Conservation (phyloP, 1,140 invertebrate species). For the Diabrotica virgifera region DNA sequence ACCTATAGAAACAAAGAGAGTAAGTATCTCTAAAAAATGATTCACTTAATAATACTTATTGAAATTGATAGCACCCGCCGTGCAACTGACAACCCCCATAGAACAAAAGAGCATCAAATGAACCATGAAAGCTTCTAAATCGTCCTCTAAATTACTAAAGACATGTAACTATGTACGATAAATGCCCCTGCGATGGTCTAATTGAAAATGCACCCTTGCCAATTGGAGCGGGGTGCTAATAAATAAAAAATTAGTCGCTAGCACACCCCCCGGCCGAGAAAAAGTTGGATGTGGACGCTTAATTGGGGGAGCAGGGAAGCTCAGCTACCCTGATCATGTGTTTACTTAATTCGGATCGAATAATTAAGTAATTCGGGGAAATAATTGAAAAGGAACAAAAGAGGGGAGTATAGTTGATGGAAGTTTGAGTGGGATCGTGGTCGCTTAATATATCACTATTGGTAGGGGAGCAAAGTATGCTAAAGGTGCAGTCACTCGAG, state of each 20-base stretch:
- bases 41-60: too few relatives aligned
- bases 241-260: background rate
- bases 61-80: too few relatives aligned
- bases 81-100: background rate
- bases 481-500: too few relatives aligned
- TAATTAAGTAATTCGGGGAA: background rate
- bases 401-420: too few relatives aligned
- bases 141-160: slow-evolving; percentile 2
- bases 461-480: too few relatives aligned
- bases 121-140: background rate
- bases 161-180: background rate
- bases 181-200: background rate
- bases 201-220: slow-evolving; percentile 1
- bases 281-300: background rate
- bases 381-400: background rate
- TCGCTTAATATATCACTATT: too few relatives aligned
- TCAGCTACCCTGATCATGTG: background rate
- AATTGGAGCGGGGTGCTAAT: background rate
- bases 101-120: background rate
- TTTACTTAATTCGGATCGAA: background rate
- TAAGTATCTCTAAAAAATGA: too few relatives aligned
- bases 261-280: background rate
- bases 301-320: background rate
- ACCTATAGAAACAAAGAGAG: too few relatives aligned
- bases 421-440: too few relatives aligned